Base-by-base conservation (phyloP, 2,113 vertebrate genomes). In the Myotis davidii region DNA sequence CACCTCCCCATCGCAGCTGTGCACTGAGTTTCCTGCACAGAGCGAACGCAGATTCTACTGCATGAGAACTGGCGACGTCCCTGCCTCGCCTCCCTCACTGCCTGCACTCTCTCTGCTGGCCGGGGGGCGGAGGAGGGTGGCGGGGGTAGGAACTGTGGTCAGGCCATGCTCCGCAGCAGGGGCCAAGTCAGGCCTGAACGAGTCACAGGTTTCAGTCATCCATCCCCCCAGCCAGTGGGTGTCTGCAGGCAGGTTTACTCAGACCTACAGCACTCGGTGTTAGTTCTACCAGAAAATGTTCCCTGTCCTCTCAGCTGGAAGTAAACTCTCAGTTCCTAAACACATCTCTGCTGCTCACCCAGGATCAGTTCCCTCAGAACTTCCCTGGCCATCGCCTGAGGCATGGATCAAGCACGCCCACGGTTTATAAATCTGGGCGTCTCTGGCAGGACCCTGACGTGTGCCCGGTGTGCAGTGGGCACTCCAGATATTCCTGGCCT, bases 41-140 rank as follows among this genome's bases (percentile, higher is more conserved):
- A 27, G 25, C 12, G 17, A 14, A 17, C 0, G 1, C 3, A 3
- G 56, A 25, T 25, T 59, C 56, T 25, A 25, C 56, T 59, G 56
- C 23, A 59, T 25, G 56, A 59, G 56, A 59, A 59, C 21, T 1
- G 23, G 56, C 3, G 9, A 59, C 1, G 56, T 59, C 6, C 0
- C 45, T 54, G 73, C 39, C 0, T n/a, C 88, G 13, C 69, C 37
- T 29, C 37, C 69, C 54, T 21, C 45, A 5, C 17, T 7, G 50
- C 17, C 23, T 21, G 2, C 0, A 0, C 2, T 54, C 34, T 70
- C 25, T 70, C 65, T 56, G 45, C 42, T 83, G 20, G 21, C 6
- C 0, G 42, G 1, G 42, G 42, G 42, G 6, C 6, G 42, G 42
- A 1, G 42, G 39, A 1, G 39, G 45, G 45, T 1, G 42, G 4